These are phyloP conservation scores for Athetis lepigone DNA, from an alignment of 2,888 invertebrate species.

Conservation along the genomic window DNA sequence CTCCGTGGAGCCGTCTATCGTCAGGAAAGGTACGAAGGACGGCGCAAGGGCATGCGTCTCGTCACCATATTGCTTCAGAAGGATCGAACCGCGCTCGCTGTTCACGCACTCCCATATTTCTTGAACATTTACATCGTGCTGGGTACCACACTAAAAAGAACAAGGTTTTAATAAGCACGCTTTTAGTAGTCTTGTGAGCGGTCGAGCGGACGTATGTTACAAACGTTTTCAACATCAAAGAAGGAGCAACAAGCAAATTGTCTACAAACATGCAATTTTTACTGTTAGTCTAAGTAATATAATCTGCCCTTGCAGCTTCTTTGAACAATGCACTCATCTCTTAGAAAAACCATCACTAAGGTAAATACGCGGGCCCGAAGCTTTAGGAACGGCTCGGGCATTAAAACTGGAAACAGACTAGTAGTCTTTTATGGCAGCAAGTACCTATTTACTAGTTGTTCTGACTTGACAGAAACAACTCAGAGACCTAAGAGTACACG, in stretches of 20 bases:
- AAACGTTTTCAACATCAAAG: constrained; percentile 21
- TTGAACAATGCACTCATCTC: constrained; percentile 27
- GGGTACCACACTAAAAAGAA: constrained; percentile 70
- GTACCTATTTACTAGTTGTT: constrained; percentile 49
- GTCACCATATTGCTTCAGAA: constrained; percentile 71
- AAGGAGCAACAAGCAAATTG: constrained; percentile 6
- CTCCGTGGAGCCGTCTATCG: constrained; percentile 64
- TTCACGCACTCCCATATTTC: constrained; percentile 70
- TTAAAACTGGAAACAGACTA: constrained; percentile 49
- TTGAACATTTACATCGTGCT: constrained; percentile 56
- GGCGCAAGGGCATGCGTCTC: constrained; percentile 65
- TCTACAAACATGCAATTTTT: constrained; percentile 16
- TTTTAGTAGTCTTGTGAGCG: not conserved
- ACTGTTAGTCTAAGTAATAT: constrained; percentile 18
- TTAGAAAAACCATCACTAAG: constrained; percentile 21
- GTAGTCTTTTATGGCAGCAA: constrained; percentile 51
- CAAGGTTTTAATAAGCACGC: not conserved
- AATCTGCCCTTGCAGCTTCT: constrained; percentile 1
- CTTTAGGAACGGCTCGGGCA: constrained; percentile 35
- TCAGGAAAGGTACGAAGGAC: constrained; percentile 71
- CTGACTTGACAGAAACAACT: constrained; percentile 52
- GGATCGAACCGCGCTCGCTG: constrained; percentile 59
- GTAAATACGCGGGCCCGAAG: constrained; percentile 30
- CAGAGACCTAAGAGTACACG: constrained; percentile 41
- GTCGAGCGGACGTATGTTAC: not conserved